phyloP scores from a whole-genome alignment of 2,113 vertebrate genomes.

The Pollachius pollachius region DNA sequence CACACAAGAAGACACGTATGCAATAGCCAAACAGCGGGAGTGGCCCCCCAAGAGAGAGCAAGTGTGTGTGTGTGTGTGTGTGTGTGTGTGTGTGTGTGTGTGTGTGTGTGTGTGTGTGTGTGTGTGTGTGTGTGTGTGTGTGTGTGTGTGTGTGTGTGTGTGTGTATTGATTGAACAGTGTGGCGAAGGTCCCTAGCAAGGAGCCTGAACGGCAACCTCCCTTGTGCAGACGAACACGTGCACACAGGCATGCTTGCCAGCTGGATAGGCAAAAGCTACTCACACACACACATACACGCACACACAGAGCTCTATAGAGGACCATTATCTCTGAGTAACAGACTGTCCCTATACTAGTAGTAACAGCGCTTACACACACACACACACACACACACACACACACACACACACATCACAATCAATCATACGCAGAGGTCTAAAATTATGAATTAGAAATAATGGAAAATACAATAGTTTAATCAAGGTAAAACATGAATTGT shows the following conservation, averaged over 20 bases:
- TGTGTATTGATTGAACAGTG: conserved; percentile 54
- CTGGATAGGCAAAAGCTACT: conserved; percentile 38
- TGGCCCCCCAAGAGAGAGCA: no score
- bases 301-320: conserved; percentile 56
- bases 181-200: conserved; percentile 48
- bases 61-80: no score
- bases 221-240: conserved; percentile 4
- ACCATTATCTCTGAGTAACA: conserved; percentile 76
- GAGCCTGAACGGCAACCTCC: conserved; percentile 10
- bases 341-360: conserved; percentile 63
- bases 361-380: conserved; percentile 13
- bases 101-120: conserved; percentile 27
- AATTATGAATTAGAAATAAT: conserved; percentile 4
- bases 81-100: no score
- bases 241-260: conserved; percentile 37
- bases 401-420: conserved; percentile 19
- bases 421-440: conserved; percentile 15
- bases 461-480: neutral
- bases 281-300: conserved; percentile 13
- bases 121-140: conserved; percentile 16
- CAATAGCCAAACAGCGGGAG: no score
- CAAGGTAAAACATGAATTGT: no score
- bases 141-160: conserved; percentile 30
- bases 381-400: conserved; percentile 18
- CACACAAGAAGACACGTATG: no score